phyloP scores from a whole-genome alignment of 2,113 vertebrate genomes.

The Muscicapa adusta region DNA sequence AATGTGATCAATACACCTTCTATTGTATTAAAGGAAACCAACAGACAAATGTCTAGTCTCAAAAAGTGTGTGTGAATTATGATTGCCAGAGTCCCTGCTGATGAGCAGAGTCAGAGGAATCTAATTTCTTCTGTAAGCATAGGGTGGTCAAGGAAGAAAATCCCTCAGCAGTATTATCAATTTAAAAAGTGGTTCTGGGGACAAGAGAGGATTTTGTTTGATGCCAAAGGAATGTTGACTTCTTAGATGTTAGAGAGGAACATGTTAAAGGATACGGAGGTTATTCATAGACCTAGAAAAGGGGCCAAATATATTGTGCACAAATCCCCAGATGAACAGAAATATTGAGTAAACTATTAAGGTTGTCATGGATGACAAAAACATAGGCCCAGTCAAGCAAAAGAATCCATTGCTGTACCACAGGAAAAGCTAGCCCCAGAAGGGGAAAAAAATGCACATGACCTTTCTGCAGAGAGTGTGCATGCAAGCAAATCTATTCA shows the following conservation, averaged over 20 bases:
- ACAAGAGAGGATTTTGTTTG: constrained; percentile 29
- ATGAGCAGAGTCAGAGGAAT: neutral
- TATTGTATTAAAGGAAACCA: neutral
- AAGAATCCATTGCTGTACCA: neutral
- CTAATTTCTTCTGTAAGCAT: neutral
- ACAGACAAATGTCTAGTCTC: neutral
- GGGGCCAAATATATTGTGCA: neutral
- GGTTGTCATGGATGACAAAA: neutral
- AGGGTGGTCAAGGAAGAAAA: neutral
- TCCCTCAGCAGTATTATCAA: neutral
- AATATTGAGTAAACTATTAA: neutral
- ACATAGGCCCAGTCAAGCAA: neutral
- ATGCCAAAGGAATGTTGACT: constrained; percentile 27
- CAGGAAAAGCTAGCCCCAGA: neutral
- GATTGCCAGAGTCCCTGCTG: neutral
- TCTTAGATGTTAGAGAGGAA: constrained; percentile 20
- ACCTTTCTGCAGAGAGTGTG: accelerated
- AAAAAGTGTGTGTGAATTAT: neutral
- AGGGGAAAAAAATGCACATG: too few relatives aligned
- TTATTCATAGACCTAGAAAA: neutral
- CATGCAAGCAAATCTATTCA: neutral
- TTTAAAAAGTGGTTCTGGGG: neutral
- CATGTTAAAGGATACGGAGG: neutral
- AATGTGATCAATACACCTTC: neutral
- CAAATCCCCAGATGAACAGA: neutral